phyloP scores from a whole-genome alignment of 30 jellyfish, hydroid and myxozoan species.

The Chrysaora quinquecirrha region DNA sequence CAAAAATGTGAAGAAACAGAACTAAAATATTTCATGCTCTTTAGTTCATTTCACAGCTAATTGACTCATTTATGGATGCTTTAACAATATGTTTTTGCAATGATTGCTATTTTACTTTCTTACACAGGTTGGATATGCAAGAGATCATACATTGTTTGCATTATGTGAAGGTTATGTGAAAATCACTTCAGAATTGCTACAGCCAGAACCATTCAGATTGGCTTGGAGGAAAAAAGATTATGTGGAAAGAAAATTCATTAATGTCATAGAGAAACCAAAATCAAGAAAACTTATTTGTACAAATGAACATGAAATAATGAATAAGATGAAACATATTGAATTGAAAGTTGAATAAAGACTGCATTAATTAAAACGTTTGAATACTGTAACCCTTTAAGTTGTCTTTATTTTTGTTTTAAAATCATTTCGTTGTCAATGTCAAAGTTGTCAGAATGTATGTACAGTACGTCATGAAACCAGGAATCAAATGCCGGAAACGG shows the following conservation, averaged over 20 bases:
- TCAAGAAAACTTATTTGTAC: conserved; percentile 73
- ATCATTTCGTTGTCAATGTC: no score
- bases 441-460: no score
- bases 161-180: conserved; percentile 90
- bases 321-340: background rate
- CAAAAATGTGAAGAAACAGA: conserved; percentile 88
- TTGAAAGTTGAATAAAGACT: background rate
- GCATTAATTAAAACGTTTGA: no score
- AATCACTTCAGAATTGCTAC: conserved; percentile 66
- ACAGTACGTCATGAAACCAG: no score
- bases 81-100: background rate
- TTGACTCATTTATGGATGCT: no score
- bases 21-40: no score
- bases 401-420: no score
- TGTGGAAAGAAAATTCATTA: conserved; percentile 76
- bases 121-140: conserved; percentile 82
- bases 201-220: conserved; percentile 49
- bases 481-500: no score
- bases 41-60: no score
- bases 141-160: conserved; percentile 89
- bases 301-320: conserved; percentile 46
- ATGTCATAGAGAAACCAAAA: conserved; percentile 82
- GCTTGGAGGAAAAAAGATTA: conserved; percentile 60
- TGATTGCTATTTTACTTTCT: no score
- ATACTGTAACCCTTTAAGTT: no score